Evolutionary conservation across 2,113 vertebrate species (phyloP).

Genomic region (Holacanthus passer): DNA sequence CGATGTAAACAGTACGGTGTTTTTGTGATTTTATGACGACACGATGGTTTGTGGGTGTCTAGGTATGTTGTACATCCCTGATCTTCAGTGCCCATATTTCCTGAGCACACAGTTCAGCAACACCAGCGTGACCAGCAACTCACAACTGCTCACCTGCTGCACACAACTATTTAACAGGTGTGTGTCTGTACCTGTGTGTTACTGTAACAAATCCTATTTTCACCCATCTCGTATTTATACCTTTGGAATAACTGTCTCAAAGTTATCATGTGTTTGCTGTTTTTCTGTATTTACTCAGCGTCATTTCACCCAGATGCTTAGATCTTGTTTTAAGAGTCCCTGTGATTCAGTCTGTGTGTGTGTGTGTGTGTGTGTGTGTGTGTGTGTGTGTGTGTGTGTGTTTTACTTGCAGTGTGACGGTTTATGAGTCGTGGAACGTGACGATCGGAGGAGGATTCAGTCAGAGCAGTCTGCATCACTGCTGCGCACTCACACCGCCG

Average conservation of each 20-base stretch:
- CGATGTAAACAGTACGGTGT: too few relatives aligned
- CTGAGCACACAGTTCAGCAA: conserved; percentile 74
- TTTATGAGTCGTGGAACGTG: conserved; percentile 53
- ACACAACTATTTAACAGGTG: conserved; percentile 82
- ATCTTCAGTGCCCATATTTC: conserved; percentile 79
- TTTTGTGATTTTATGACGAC: not conserved
- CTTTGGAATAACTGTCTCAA: not conserved
- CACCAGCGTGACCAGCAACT: conserved; percentile 67
- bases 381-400: conserved; percentile 55
- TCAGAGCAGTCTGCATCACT: conserved; percentile 51
- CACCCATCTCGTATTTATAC: not conserved
- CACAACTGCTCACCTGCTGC: conserved; percentile 84
- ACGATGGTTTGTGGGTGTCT: conserved; percentile 19
- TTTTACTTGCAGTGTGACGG: conserved; percentile 60
- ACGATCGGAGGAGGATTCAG: conserved; percentile 50
- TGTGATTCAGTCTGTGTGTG: conserved; percentile 44
- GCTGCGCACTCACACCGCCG: conserved; percentile 53
- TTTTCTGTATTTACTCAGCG: not conserved
- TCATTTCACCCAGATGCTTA: not conserved
- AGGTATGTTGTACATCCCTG: conserved; percentile 86
- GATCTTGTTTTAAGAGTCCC: not conserved
- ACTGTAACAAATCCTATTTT: too few relatives aligned
- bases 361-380: conserved; percentile 48
- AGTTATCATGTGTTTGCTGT: not conserved
- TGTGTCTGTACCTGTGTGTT: not conserved